Evolutionary conservation across 2,797 vertebrate genomes (phyloP).

Genomic region (Propithecus deckenii): DNA sequence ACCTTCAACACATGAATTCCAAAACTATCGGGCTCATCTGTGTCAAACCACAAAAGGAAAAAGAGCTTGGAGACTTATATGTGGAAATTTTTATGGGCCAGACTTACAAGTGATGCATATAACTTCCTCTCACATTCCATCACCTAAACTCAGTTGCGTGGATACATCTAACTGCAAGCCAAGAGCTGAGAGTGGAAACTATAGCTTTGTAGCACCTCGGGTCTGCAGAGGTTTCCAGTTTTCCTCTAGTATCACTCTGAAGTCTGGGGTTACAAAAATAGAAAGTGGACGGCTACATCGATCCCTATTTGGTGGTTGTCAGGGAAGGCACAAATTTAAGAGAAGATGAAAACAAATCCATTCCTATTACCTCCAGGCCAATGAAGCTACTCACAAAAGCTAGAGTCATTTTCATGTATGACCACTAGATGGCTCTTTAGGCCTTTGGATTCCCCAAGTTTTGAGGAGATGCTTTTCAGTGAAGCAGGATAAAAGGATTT

Average conservation of each 20-base stretch:
- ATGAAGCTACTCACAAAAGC: not conserved
- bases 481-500: constrained; percentile 62
- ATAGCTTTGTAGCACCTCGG: not conserved
- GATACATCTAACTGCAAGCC: not conserved
- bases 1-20: not conserved
- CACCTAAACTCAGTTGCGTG: not conserved
- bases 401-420: not conserved
- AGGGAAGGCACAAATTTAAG: not conserved
- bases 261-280: not conserved
- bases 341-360: not conserved
- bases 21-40: not conserved
- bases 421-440: constrained; percentile 61
- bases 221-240: not conserved
- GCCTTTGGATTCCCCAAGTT: not conserved
- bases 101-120: not conserved
- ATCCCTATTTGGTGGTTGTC: not conserved
- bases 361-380: not conserved
- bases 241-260: not conserved
- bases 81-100: not conserved
- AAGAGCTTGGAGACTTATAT: not conserved
- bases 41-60: not conserved
- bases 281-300: not conserved
- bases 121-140: not conserved
- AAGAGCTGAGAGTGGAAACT: not conserved
- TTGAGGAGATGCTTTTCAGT: not conserved